A percentile compares a stretch with the other conserved stretches of the same genome.
Conservation (phyloP, 2,888 invertebrate genomes). For the Adelognathus sp. region DNA sequence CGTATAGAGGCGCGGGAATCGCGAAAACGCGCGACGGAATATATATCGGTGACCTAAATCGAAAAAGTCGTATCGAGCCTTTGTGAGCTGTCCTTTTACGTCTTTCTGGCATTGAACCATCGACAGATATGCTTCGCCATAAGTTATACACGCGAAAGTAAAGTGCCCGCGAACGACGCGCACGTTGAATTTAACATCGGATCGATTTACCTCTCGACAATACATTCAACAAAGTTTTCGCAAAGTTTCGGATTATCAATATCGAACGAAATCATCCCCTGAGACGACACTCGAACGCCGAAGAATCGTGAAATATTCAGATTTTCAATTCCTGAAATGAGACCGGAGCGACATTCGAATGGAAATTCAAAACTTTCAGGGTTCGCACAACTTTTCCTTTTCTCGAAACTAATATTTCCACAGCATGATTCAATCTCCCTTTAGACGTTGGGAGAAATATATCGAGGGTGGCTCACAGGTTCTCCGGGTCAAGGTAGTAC, state of each 20-base stretch:
- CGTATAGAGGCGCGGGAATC: constrained; percentile 9
- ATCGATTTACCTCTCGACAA: constrained; percentile 11
- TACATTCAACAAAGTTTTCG: background rate
- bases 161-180: background rate
- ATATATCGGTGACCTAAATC: background rate
- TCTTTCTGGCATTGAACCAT: no score
- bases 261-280: background rate
- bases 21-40: background rate
- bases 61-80: background rate
- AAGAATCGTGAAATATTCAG: background rate
- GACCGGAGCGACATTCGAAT: no score
- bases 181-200: constrained; percentile 26
- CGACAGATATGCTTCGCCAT: background rate
- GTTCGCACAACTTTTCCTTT: background rate
- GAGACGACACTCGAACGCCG: background rate
- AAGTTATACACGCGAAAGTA: background rate
- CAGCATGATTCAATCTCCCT: no score
- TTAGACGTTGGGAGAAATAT: no score
- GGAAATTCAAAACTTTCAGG: no score
- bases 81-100: no score
- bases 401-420: background rate
- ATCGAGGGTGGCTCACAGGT: no score
- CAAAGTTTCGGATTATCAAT: background rate
- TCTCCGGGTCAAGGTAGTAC: no score
- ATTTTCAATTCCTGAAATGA: background rate